Conservation (phyloP, 2,797 vertebrate genomes). For the Vespertilio murinus region DNA sequence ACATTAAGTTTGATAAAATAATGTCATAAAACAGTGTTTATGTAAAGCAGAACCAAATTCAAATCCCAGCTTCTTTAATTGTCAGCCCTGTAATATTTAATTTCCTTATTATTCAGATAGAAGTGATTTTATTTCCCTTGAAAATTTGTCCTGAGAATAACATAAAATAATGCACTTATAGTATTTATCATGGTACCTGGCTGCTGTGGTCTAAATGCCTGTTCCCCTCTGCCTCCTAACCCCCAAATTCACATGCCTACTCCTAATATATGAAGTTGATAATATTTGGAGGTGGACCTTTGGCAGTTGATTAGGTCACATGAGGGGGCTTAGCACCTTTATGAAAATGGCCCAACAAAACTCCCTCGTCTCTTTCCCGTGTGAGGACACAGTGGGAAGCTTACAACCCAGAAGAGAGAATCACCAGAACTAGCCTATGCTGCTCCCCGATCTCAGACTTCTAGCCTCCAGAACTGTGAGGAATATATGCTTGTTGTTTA, state of each 20-base stretch:
- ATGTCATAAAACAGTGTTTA: neutral
- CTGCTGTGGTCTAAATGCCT: neutral
- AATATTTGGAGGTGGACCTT: neutral
- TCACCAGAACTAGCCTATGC: neutral
- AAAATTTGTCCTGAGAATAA: neutral
- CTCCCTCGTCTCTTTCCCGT: neutral
- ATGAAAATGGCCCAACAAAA: neutral
- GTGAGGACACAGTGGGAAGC: neutral
- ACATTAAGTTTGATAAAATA: neutral
- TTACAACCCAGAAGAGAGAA: neutral
- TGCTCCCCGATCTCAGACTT: neutral
- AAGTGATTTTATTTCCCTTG: neutral
- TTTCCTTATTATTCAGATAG: neutral
- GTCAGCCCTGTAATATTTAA: neutral
- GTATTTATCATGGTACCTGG: neutral
- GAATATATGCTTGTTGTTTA: neutral
- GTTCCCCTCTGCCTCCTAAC: neutral
- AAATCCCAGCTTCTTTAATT: neutral
- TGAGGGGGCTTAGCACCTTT: neutral
- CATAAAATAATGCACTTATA: neutral
- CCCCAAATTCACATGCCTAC: neutral
- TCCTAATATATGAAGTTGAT: neutral
- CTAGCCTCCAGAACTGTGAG: neutral
- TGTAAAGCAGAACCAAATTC: neutral
- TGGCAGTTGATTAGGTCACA: neutral